Base-by-base conservation (phyloP, 2,888 invertebrate genomes). In the Kryphioiulus occultus region DNA sequence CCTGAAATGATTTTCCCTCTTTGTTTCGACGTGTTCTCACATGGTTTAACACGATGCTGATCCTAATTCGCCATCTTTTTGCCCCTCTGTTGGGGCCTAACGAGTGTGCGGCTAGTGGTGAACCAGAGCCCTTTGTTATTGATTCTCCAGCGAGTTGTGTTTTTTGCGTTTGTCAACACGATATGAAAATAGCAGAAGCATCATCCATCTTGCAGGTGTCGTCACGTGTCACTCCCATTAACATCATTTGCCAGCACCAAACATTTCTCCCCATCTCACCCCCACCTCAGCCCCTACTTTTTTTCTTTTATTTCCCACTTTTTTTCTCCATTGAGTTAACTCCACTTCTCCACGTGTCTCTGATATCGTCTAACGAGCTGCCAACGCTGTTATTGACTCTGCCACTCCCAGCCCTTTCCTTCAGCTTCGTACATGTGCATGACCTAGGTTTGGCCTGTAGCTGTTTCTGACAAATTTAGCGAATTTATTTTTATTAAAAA, bases 201-300 rank as follows among this genome's bases (percentile, higher is more conserved):
- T 83, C 83, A 83, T 83, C 83, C 83, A 83, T 83, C 83, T 83
- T 83, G 32, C 35, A 35, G 35, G 83, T 83, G 30, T 83, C 35
- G 83, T 83, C 15, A 35, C 30, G 35, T 26, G 83, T 83, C 32
- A 35, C 83, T 17, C 83, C 83, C 30, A 83, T 83, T 83, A 35
- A 15, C 83, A 83, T 26, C 17, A 30, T 83, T 30, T 35, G 26
- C 83, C 35, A 83, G 26, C 83, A 83, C 53, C 83, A 82, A 30
- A 30, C 83, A 82, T 35, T n/a, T 78, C 30, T 78, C 35, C 83
- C 17, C 30, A n/a, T 82, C n/a, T n/a, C n/a, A n/a, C n/a, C n/a
- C n/a, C n/a, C n/a, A n/a, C n/a, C n/a, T n/a, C n/a, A n/a, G n/a
- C n/a, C n/a, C 39, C 39, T 22, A 7, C 10, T 78, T 78, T 78